Base-by-base conservation (phyloP, 2,797 vertebrate genomes). In the Cossypha polioptera region DNA sequence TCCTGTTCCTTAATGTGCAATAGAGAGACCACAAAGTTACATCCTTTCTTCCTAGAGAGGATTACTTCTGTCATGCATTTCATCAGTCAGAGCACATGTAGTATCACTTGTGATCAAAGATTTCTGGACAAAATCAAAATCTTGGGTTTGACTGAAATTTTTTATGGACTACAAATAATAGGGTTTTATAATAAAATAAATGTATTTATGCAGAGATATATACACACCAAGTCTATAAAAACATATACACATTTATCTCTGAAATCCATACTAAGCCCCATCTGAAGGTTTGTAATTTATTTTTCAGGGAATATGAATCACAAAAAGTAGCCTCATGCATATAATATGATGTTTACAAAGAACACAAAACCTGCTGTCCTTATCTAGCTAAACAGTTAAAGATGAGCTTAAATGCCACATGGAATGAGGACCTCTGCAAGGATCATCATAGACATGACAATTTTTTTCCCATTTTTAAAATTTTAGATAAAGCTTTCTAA, bases 221-320 rank as follows among this genome's bases (percentile, higher is more conserved):
- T 48, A 95, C 42, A 63, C 75, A 35, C 33, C 26, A 38, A 68
- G 81, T 91, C 66, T 57, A 86, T 93, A 80, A 96, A 94, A 95
- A 78, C 33, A 8, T 88, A 48, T 48, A 80, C 87, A 86, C 69
- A n/a, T 94, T 96, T 53, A 53, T 53, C 51, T 53, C 51, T 53
- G 51, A 97, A 97, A 96, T 96, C 71, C 91, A 77, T 68, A 74
- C 77, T 62, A 93, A 97, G 91, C 94, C 58, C 51, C 67, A 95
- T 79, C 69, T 94, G 51, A 83, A 94, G 76, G 67, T 66, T 93
- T 88, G 83, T 81, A 88, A 90, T 96, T 96, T 96, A 91, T 96
- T 97, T 94, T 96, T 92, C 65, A 72, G 76, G 36, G 77, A 51
- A 82, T 88, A 92, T 54, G 53, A 94, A 95, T 93, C 80, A 81